Conservation (phyloP, 2,113 vertebrate genomes). For the Pipa parva region DNA sequence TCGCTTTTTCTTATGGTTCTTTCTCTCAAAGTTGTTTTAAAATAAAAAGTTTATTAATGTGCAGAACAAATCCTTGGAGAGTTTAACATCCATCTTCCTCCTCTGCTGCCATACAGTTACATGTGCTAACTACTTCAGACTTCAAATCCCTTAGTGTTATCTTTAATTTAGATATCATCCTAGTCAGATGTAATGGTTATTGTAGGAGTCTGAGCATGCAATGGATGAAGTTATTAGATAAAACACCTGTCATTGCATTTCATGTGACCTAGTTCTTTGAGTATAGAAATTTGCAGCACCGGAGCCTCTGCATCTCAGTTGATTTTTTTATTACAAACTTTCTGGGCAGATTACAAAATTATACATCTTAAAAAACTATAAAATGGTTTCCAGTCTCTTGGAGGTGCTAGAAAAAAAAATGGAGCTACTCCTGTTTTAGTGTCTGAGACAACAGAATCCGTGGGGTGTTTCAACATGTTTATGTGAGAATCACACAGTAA, state of each 20-base stretch:
- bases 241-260: not conserved
- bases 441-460: not conserved
- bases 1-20: no score
- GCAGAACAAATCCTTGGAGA: no score
- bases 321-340: conserved; percentile 27
- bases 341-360: conserved; percentile 30
- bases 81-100: not conserved
- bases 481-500: conserved; percentile 17
- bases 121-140: no score
- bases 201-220: not conserved
- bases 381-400: conserved; percentile 19
- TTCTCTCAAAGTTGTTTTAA: no score
- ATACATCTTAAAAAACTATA: conserved; percentile 30
- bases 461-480: not conserved
- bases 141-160: not conserved
- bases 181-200: not conserved
- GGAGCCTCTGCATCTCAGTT: not conserved
- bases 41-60: not conserved
- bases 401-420: conserved; percentile 5
- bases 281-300: conserved; percentile 15
- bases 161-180: not conserved
- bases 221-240: not conserved
- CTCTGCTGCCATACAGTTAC: not conserved
- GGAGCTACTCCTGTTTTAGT: not conserved
- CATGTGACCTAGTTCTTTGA: conserved; percentile 14